A percentile compares a stretch with the other conserved stretches of the same genome.
These are phyloP conservation scores for Chromobotia macracanthus DNA, from an alignment of 2,797 vertebrate genomes.

Conservation along the genomic window DNA sequence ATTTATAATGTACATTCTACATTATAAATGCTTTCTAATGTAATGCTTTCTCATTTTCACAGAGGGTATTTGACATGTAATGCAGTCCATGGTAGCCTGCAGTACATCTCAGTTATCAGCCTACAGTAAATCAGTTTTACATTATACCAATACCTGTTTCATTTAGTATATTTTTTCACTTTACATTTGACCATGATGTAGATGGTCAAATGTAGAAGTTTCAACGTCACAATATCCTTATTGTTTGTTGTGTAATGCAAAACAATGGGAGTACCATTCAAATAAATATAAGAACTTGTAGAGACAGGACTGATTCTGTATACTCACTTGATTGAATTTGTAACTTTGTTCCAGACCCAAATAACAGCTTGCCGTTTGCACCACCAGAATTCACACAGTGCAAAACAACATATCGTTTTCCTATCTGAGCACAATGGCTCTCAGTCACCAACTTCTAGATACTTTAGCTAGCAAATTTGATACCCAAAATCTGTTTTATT, in stretches of 20 bases:
- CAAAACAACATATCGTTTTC: neutral
- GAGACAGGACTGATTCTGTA: neutral
- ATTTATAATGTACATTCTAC: too few relatives aligned
- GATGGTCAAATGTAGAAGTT: too few relatives aligned
- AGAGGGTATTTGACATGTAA: too few relatives aligned
- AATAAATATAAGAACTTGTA: neutral
- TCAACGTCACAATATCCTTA: neutral
- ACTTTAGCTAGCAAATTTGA: neutral
- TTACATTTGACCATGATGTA: too few relatives aligned
- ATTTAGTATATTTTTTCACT: too few relatives aligned
- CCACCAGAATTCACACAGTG: constrained; percentile 37
- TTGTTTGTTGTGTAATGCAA: neutral
- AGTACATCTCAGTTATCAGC: too few relatives aligned
- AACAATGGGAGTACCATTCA: neutral
- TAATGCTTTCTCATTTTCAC: too few relatives aligned
- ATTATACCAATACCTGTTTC: too few relatives aligned
- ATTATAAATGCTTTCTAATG: too few relatives aligned
- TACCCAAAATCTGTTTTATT: neutral
- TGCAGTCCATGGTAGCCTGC: too few relatives aligned
- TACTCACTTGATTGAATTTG: neutral
- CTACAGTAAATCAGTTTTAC: too few relatives aligned
- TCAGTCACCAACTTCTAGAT: neutral
- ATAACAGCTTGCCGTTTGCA: neutral
- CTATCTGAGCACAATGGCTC: neutral
- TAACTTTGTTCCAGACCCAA: constrained; percentile 15